Conservation (phyloP, 2,888 invertebrate species). For the Amphimallon solstitiale region DNA sequence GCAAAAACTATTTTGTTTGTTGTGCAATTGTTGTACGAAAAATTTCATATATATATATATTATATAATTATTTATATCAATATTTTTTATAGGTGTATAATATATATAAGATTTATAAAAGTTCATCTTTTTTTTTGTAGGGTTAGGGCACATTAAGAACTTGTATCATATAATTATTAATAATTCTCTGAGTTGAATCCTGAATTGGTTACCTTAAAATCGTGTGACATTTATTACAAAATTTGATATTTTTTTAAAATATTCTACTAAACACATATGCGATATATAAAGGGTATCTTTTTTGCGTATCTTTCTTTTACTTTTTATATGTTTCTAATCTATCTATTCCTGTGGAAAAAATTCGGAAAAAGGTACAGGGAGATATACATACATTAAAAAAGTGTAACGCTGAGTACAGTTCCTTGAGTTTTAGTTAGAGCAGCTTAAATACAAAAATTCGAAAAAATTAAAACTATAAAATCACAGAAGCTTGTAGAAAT, state of each 20-base stretch:
- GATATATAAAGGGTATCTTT: too few species aligned
- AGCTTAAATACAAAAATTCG: constrained; percentile 39
- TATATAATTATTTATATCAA: constrained; percentile 23
- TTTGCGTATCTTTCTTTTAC: too few species aligned
- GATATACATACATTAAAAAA: too few species aligned
- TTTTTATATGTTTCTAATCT: too few species aligned
- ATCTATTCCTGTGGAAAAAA: too few species aligned
- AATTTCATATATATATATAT: constrained; percentile 24
- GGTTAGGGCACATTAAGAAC: constrained; percentile 28
- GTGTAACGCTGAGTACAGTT: background rate
- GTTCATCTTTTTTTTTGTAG: constrained; percentile 9
- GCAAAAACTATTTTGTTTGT: constrained; percentile 52
- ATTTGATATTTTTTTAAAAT: constrained; percentile 8
- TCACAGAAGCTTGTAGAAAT: constrained; percentile 57
- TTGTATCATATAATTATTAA: constrained; percentile 53
- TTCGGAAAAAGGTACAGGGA: too few species aligned
- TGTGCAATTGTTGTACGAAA: constrained; percentile 49
- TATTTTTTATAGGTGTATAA: constrained; percentile 40
- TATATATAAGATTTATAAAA: constrained; percentile 29
- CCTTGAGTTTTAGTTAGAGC: constrained; percentile 8
- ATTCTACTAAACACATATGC: constrained; percentile 4
- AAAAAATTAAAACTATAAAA: constrained; percentile 54
- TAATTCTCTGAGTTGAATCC: constrained; percentile 57
- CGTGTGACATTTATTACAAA: constrained; percentile 7
- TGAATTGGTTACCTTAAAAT: constrained; percentile 47